Evolutionary conservation across 2,888 invertebrate species (phyloP), one percentile per base, ranked within the genome.

Genomic region (Silvanus unidentatus): DNA sequence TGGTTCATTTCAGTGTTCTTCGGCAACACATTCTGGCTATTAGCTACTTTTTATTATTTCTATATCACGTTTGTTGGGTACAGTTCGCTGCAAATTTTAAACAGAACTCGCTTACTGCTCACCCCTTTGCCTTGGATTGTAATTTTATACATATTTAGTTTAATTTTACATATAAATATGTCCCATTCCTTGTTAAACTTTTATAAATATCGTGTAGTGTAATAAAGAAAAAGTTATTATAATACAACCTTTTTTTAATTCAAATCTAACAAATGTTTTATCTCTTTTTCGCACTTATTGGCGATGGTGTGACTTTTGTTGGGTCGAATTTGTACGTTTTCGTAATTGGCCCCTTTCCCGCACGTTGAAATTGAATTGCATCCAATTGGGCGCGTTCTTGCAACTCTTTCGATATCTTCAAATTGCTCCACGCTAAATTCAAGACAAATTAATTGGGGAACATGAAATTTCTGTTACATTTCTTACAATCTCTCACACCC

Each of bases 1-100:
- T 54, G 51, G 50, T 55, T 53, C 37, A 39, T 56, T 16, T 55
- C 58, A 10, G 48, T 58, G 16, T 47, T 59, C 1, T 49, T 96
- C 54, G 93, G 94, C 35, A 97, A 97, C 71, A 80, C 91, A 0
- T 81, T 96, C 58, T 97, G 95, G 95, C 75, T 96, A 42, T 77
- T 92, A 22, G 91, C 92, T 2, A 74, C 88, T 49, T 77, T 85
- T 44, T 97, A 97, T 73, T 97, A 97, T 67, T 75, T 93, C 46
- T 97, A 97, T 71, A 95, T 97, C 60, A 94, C 95, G 16, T 97
- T 97, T 73, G 77, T 97, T 45, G 97, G 97, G 57, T 97, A 96
- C 66, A 93, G 88, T 71, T 88, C 90, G 71, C 77, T 96, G 51
- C 88, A 91, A 34, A 87, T 88, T 68, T 75, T 96, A 36, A 86